A percentile compares a stretch with the other conserved stretches of the same genome.
Conservation (phyloP, 2,113 vertebrate genomes). For the Sapajus apella region DNA sequence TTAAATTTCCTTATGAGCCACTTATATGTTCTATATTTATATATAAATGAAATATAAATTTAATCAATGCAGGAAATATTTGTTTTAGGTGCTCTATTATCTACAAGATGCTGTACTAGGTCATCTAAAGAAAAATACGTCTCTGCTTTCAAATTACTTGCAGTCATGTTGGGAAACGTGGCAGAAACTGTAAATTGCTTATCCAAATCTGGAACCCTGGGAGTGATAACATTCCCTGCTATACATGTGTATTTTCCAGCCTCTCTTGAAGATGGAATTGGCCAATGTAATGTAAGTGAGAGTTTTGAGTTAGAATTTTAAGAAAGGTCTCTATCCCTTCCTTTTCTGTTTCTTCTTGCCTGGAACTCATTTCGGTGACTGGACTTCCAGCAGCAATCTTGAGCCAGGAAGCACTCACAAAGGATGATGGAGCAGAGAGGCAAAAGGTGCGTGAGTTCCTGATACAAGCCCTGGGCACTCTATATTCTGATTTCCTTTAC, state of each 20-base stretch:
- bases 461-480: not conserved
- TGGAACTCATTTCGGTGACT: not conserved
- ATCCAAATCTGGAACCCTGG: not conserved
- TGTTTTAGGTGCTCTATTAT: not conserved
- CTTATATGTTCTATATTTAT: not conserved
- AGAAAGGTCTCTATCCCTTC: not conserved
- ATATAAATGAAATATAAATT: slow-evolving; percentile 15
- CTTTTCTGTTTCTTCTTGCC: not conserved
- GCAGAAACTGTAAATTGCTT: not conserved
- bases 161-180: not conserved
- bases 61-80: not conserved
- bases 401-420: not conserved
- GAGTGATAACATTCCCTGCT: not conserved
- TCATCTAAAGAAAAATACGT: not conserved
- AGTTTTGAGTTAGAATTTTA: not conserved
- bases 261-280: not conserved
- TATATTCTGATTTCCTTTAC: not conserved
- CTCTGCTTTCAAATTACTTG: not conserved
- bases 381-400: not conserved
- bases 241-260: not conserved
- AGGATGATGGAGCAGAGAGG: not conserved
- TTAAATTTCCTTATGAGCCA: not conserved
- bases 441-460: not conserved
- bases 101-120: not conserved
- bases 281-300: not conserved